Conservation (phyloP, 2,113 vertebrate genomes). For the Lathamus discolor region DNA sequence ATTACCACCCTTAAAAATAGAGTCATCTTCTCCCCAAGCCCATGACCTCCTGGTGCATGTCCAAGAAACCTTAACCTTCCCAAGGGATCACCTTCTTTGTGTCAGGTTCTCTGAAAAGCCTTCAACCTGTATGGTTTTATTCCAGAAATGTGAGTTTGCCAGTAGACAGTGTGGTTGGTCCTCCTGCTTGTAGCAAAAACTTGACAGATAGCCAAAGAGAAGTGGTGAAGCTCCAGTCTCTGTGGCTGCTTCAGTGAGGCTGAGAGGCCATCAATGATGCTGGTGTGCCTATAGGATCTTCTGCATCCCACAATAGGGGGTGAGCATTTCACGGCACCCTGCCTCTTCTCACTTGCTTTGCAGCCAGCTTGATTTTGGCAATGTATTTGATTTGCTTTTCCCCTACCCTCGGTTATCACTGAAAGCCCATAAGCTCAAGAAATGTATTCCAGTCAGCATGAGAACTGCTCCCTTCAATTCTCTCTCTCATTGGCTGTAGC, state of each 20-base stretch:
- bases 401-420: background rate
- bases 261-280: background rate
- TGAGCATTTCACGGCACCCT: background rate
- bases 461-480: background rate
- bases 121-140: background rate
- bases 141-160: background rate
- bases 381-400: background rate
- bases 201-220: background rate
- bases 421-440: background rate
- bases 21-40: background rate
- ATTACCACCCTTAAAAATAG: background rate
- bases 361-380: background rate
- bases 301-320: background rate
- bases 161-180: background rate
- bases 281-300: background rate
- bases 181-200: background rate
- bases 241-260: background rate
- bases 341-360: background rate
- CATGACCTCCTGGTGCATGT: rapidly evolving
- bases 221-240: background rate
- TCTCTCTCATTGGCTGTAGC: background rate
- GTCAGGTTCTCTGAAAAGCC: background rate
- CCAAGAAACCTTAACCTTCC: background rate
- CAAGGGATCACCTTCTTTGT: background rate
- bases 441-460: background rate